phyloP scores from a whole-genome alignment of 2,797 vertebrate genomes.

The Coracias cyanogaster region DNA sequence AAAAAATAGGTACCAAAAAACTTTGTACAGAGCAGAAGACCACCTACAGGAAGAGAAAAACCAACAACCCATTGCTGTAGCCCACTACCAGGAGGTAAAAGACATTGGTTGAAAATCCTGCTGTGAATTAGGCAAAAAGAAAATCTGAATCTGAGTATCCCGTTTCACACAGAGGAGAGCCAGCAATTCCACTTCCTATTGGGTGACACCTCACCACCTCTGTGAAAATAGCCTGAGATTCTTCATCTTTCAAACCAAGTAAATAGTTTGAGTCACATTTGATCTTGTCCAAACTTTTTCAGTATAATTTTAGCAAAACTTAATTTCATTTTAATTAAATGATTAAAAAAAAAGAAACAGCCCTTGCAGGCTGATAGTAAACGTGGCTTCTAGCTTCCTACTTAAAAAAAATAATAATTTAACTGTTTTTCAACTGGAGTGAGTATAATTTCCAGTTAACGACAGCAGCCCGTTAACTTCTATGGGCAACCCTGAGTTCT shows the following conservation, averaged over 20 bases:
- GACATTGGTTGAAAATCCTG: not conserved
- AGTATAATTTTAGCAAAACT: not conserved
- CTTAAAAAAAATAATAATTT: not conserved
- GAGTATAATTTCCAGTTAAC: not conserved
- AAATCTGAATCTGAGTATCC: not conserved
- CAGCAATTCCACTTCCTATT: not conserved
- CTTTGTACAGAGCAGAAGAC: not conserved
- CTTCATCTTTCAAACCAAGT: not conserved
- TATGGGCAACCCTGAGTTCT: not conserved
- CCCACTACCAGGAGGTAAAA: not conserved
- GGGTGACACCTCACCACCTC: not conserved
- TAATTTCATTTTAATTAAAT: not conserved
- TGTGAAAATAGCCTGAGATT: not conserved
- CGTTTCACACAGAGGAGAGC: not conserved
- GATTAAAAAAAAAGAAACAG: not conserved
- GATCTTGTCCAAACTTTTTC: not conserved
- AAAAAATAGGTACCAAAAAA: not conserved
- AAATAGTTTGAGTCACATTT: not conserved
- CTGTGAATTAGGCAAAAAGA: not conserved
- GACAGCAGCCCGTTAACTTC: not conserved
- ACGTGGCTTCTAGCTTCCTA: not conserved
- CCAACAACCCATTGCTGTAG: not conserved
- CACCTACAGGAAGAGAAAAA: not conserved
- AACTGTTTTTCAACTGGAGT: not conserved
- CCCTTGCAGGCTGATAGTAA: not conserved